Base-by-base conservation (phyloP, 1,140 invertebrate species). In the Gyrodactylus bullatarudis region DNA sequence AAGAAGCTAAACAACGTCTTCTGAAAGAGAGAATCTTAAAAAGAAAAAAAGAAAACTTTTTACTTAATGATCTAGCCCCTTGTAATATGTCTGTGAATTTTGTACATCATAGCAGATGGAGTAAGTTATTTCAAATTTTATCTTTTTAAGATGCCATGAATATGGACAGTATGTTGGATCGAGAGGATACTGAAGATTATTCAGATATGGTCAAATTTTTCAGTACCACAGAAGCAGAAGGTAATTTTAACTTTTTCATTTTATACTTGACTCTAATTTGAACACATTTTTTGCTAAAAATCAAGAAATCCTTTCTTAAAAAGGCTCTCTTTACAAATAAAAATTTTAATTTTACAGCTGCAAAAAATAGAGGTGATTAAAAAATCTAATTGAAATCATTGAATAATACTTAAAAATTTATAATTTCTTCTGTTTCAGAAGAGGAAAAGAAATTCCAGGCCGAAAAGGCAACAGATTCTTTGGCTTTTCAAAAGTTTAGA, bases 1-100 rank as follows among this genome's bases (percentile, higher is more conserved):
- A 97, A 82, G 91, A 93, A 78, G 91, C 92, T 0, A 96, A 96
- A 81, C 86, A 91, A 77, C 89, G 87, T 82, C 81, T 96, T 70
- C 77, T 95, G 20, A 86, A 86, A 81, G 90, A 94, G 73, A 69
- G 26, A 23, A 70, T 69, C 25, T 73, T 24, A 71, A 72, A 77
- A 23, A 76, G 70, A 21, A 75, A 75, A 34, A 23, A 69, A 71
- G 2, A 54, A 25, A n/a, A 20, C 69, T 19, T 68, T 69, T 34
- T 75, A n/a, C n/a, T 22, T 70, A 1, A 70, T 70, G 20, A 26
- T 22, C 26, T 27, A 24, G 69, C 16, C 1, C 19, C 54, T 26
- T 68, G 24, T 21, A 71, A 74, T 23, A n/a, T 68, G 68, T 71
- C 74, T 23, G 22, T 72, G 19, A 73, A 74, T 0, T 22, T 25